Conservation (phyloP, 2,888 invertebrate species). For the Dicyrtomina minuta region DNA sequence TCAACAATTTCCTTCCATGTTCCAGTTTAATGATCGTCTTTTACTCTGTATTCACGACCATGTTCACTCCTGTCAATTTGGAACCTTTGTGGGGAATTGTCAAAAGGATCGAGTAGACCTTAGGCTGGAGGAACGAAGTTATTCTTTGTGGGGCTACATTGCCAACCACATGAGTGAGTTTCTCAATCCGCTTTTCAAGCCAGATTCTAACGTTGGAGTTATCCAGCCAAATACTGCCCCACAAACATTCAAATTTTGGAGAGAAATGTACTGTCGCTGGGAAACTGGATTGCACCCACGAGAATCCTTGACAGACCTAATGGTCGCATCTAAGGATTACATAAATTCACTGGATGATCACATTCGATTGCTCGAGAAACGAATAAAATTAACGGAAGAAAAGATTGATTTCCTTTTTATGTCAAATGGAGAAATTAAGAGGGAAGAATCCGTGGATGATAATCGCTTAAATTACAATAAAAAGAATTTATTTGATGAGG, state of each 20-base stretch:
- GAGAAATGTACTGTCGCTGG: conserved; percentile 94
- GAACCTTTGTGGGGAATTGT: conserved; percentile 97
- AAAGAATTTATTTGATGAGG: conserved; percentile 46
- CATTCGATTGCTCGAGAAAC: conserved; percentile 67
- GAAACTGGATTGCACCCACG: conserved; percentile 94
- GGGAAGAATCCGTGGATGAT: conserved; percentile 34
- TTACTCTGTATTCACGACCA: conserved; percentile 92
- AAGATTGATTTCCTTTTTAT: conserved; percentile 20
- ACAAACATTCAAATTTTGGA: conserved; percentile 89
- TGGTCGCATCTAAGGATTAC: conserved; percentile 85
- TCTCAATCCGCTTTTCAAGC: conserved; percentile 86
- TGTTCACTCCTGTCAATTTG: conserved; percentile 94
- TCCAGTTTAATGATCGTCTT: conserved; percentile 97
- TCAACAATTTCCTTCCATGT: conserved; percentile 80
- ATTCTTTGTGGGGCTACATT: conserved; percentile 94
- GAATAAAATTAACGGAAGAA: conserved; percentile 45
- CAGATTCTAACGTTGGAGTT: conserved; percentile 57
- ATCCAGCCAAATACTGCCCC: conserved; percentile 61
- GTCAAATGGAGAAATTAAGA: conserved; percentile 12
- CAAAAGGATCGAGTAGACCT: conserved; percentile 91
- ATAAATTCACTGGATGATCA: conserved; percentile 86
- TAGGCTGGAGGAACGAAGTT: conserved; percentile 84
- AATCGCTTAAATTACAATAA: conserved; percentile 47
- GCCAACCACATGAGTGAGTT: conserved; percentile 87
- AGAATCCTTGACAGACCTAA: conserved; percentile 81